phyloP scores from a whole-genome alignment of 2,797 vertebrate species.

The Bryconaethiops microstoma region DNA sequence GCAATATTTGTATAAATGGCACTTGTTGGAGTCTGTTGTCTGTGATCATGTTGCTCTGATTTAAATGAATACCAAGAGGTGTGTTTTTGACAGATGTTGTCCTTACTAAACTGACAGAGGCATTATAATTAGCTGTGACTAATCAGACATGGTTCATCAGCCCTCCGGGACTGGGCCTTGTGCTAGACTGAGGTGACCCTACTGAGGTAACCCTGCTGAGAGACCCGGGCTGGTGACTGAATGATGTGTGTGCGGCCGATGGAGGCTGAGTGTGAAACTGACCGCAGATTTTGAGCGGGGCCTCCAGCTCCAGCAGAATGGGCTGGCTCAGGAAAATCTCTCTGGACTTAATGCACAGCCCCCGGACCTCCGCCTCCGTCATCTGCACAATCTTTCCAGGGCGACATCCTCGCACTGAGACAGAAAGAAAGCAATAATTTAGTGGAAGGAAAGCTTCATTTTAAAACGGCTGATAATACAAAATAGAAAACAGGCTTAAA shows the following conservation, averaged over 20 bases:
- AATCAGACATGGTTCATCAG: too few relatives aligned
- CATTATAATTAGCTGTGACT: too few relatives aligned
- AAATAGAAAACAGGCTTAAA: not conserved
- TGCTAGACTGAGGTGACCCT: not conserved
- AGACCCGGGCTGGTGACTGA: not conserved
- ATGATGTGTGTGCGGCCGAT: not conserved
- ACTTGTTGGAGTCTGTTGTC: too few relatives aligned
- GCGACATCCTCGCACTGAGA: constrained; percentile 94
- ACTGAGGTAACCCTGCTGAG: not conserved
- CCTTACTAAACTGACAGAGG: too few relatives aligned
- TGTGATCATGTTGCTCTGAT: too few relatives aligned
- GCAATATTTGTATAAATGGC: too few relatives aligned
- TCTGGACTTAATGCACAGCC: constrained; percentile 96
- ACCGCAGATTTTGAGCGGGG: constrained; percentile 98
- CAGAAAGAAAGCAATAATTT: not conserved
- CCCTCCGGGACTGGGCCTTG: not conserved
- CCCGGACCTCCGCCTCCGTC: constrained; percentile 96
- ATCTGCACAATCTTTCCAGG: constrained; percentile 99
- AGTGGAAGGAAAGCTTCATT: not conserved
- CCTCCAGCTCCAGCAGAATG: constrained; percentile 97
- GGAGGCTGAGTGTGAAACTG: constrained; percentile 55
- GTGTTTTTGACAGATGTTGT: too few relatives aligned
- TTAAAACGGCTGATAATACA: not conserved
- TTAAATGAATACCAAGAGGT: too few relatives aligned
- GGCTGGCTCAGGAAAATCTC: constrained; percentile 99